These are phyloP conservation scores for Phengaris arion DNA, from an alignment of 2,888 invertebrate species.

Conservation along the genomic window DNA sequence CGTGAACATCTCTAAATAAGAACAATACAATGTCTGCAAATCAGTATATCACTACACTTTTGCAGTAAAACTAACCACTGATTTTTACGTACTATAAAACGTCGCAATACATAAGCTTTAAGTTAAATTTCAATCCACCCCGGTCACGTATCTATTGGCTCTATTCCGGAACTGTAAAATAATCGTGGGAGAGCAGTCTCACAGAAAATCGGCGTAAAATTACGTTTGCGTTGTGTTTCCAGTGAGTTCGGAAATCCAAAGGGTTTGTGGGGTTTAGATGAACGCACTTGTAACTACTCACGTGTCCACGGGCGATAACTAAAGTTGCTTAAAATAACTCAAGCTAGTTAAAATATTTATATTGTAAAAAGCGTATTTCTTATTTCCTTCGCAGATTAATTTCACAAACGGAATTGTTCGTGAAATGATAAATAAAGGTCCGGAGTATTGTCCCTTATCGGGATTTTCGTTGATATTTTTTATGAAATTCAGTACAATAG, in stretches of 20 bases:
- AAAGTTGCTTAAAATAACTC: no score
- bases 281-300: no score
- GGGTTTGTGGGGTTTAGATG: no score
- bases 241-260: no score
- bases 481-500: background rate
- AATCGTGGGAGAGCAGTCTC: no score
- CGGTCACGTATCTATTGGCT: background rate
- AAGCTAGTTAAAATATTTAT: no score
- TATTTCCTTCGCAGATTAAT: background rate
- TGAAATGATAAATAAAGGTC: background rate
- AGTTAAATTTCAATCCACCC: slow-evolving; percentile 24
- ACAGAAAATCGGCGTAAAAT: no score
- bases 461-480: slow-evolving; percentile 2
- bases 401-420: slow-evolving; percentile 5
- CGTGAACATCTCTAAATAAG: no score
- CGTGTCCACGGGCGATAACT: no score
- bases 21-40: background rate
- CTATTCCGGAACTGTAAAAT: background rate
- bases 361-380: background rate
- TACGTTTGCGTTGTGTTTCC: no score
- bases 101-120: slow-evolving; percentile 28
- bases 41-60: background rate
- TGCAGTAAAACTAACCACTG: background rate
- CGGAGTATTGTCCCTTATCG: background rate
- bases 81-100: slow-evolving; percentile 24